Percentiles rank a stretch among this genome's conserved stretches.
Conservation (phyloP, 2,113 vertebrate genomes). For the Salvelinus alpinus region DNA sequence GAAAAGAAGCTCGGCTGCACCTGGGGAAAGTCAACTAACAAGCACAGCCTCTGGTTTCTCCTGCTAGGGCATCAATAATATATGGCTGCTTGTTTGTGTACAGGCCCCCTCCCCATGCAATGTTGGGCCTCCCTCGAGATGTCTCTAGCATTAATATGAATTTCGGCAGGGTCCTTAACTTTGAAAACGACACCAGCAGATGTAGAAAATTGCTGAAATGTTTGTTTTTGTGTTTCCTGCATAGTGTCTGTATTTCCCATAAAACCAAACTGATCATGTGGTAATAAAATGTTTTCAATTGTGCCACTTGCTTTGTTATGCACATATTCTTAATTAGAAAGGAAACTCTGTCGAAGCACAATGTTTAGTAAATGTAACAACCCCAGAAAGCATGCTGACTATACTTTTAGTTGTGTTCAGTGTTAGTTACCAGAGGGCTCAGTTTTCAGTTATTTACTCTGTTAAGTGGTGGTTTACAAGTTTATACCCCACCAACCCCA, state of each 20-base stretch:
- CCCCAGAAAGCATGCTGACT: neutral
- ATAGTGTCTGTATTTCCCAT: neutral
- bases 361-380: neutral
- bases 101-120: constrained; percentile 16
- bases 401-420: neutral
- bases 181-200: constrained; percentile 11
- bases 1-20: constrained; percentile 21
- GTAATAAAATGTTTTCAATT: neutral
- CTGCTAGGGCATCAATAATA: constrained; percentile 30
- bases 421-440: neutral
- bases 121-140: constrained; percentile 2
- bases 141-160: constrained; percentile 15
- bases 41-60: constrained; percentile 20
- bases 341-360: neutral
- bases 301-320: neutral
- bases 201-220: neutral
- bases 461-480: neutral
- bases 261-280: constrained; percentile 7
- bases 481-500: too few relatives aligned
- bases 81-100: constrained; percentile 14
- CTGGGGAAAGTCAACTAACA: constrained; percentile 25
- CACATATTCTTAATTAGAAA: neutral
- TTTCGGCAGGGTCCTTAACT: constrained; percentile 23
- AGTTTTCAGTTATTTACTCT: neutral
- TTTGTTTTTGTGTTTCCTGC: neutral